Conservation (phyloP, 2,113 vertebrate species). For the Rhabdomys dilectus region DNA sequence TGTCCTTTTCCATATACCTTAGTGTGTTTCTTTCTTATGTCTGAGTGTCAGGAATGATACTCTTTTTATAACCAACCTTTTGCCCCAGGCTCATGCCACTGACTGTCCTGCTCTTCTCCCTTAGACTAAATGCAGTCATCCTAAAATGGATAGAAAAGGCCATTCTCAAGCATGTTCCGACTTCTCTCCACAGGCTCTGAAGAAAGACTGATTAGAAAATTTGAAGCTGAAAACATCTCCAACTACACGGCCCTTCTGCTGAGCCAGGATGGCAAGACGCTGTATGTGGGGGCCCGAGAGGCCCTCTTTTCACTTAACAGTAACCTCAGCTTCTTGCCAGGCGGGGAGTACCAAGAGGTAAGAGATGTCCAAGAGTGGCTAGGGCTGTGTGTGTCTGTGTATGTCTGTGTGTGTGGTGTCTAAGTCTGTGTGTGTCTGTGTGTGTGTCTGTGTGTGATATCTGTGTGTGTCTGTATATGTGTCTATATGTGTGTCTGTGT, state of each 20-base stretch:
- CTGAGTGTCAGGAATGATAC: neutral
- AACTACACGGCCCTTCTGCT: slow-evolving; percentile 94
- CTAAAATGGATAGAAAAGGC: neutral
- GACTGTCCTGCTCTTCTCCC: neutral
- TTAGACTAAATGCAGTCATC: neutral
- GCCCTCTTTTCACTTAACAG: slow-evolving; percentile 91
- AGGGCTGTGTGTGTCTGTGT: accelerated
- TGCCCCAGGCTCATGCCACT: neutral
- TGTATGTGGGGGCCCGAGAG: slow-evolving; percentile 94
- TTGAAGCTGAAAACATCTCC: slow-evolving; percentile 86
- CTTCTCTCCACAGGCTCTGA: slow-evolving; percentile 75
- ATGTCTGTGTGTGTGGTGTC: too few species aligned
- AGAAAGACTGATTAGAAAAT: slow-evolving; percentile 88
- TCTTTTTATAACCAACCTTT: neutral
- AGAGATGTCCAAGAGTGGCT: slow-evolving; percentile 57
- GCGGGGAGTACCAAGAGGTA: slow-evolving; percentile 88
- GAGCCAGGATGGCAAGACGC: slow-evolving; percentile 88
- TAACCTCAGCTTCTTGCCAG: slow-evolving; percentile 77
- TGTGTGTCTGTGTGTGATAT: too few species aligned
- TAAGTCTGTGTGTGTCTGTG: too few species aligned
- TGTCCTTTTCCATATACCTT: neutral
- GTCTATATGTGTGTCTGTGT: too few species aligned
- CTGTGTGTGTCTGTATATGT: accelerated
- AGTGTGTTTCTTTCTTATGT: neutral
- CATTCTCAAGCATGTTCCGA: neutral